A percentile compares a stretch with the other conserved stretches of the same genome.
Conservation (phyloP, 2,797 vertebrate species). For the Gouania willdenowi region DNA sequence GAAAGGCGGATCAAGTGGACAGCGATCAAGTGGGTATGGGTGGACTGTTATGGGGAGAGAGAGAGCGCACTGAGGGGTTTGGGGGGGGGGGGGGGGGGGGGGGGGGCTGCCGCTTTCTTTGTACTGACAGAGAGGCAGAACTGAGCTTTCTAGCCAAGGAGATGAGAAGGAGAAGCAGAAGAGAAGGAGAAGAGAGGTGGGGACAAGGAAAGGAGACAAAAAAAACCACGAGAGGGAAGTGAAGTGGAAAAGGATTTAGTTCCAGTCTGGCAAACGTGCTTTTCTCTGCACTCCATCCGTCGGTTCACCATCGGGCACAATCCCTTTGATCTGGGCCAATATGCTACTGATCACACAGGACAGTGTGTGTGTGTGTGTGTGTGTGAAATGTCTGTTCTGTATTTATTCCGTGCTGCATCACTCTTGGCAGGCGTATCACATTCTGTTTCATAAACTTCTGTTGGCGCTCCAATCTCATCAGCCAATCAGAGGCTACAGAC, state of each 20-base stretch:
- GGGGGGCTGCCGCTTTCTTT: constrained; percentile 70
- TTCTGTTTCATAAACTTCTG: constrained; percentile 44
- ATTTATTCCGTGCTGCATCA: constrained; percentile 50
- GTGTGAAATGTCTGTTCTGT: constrained; percentile 21
- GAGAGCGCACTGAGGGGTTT: constrained; percentile 23
- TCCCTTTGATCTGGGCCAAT: constrained; percentile 44
- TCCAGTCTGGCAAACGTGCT: constrained; percentile 57
- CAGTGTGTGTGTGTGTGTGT: constrained; percentile 5
- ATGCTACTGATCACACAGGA: constrained; percentile 34
- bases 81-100: background rate
- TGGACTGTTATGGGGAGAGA: constrained; percentile 38
- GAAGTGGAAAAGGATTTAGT: constrained; percentile 64
- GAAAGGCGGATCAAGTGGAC: constrained; percentile 50
- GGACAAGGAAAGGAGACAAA: constrained; percentile 31
- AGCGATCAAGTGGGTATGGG: constrained; percentile 55
- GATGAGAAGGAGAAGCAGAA: constrained; percentile 33
- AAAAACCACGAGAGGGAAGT: constrained; percentile 28
- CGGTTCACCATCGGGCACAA: constrained; percentile 42
- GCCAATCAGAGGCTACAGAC: constrained; percentile 34
- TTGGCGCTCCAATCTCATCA: constrained; percentile 35
- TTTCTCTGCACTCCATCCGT: constrained; percentile 53
- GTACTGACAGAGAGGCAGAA: constrained; percentile 53
- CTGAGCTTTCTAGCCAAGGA: constrained; percentile 23
- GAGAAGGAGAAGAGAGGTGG: constrained; percentile 25
- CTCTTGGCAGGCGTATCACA: constrained; percentile 36